Evolutionary conservation across 2,888 invertebrate genomes (phyloP), one percentile per base, ranked within the genome.

Genomic region (Cenopis cana): DNA sequence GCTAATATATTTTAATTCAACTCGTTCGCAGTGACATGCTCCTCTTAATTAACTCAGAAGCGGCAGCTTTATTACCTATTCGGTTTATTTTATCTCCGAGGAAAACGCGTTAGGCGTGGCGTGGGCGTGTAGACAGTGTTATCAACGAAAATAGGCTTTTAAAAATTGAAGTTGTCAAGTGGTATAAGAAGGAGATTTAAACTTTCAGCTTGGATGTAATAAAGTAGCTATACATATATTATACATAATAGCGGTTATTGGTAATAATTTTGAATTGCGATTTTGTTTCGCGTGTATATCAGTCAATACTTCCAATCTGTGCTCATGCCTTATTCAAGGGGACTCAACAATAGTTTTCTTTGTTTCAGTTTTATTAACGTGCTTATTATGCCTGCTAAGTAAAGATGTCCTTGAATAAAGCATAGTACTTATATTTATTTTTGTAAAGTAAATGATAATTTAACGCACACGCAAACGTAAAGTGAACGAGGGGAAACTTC

Each of bases 31-130:
- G 75, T 66, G 69, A 74, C 74, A 81, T 79, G 81, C 81, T 80
- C 73, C 77, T 82, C 79, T 82, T 83, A 83, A 83, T 83, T 83
- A 83, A 83, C 79, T 83, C 73, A 75, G 77, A 78, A 81, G 76
- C 73, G 77, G 66, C 62, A 69, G 66, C 79, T 82, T 83, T 81
- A 83, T 81, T 82, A 77, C 79, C 78, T 60, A 68, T 68, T 68
- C 60, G 62, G 76, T 76, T 81, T 79, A 79, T 80, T 80, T 80
- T 80, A 78, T 79, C 76, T 76, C 67, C 55, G 68, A 62, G 50
- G 68, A 78, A 78, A 78, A 57, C 57, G 76, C 69, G 75, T 75
- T n/a, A n/a, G n/a, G n/a, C n/a, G 78, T 74, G 71, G 76, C 75
- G 61, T 73, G 75, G 59, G 68, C 73, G 74, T 18, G 46, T 74